Evolutionary conservation across 2,888 invertebrate species (phyloP), one percentile per base, ranked within the genome.

Genomic region (Drosophila pegasa): DNA sequence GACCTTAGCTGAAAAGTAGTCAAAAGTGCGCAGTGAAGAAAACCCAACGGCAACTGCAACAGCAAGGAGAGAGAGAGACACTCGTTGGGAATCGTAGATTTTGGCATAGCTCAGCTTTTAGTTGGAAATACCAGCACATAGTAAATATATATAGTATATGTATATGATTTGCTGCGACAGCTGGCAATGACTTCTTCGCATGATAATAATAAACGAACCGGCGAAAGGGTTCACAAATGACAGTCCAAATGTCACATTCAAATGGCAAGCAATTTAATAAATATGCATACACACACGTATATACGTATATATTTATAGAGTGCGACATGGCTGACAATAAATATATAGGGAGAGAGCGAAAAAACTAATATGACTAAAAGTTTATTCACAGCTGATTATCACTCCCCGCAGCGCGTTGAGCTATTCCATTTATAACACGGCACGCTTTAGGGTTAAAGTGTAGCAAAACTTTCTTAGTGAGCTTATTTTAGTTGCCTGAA

Each of bases 171-270:
- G 31, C 16, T 16, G 88, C 74, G 84, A 75, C 85, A 85, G 87
- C 89, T 88, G 89, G 85, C 87, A 78, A 76, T 88, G 89, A 85
- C 89, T 85, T 71, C 62, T 74, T 83, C 71, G 75, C 71, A 75
- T 73, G 85, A 87, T 85, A 75, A 82, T 78, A 78, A 74, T 65
- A 54, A 20, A 60, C 29, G 14, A 37, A 70, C 50, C 65, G 50
- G 56, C 38, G 64, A 73, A 80, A 78, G 87, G 85, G 81, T 84
- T 87, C 78, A 74, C 67, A 73, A 63, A 54, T 78, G 84, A 84
- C 77, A 79, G 74, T 59, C 62, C 55, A 56, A 67, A 67, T 71
- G 87, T 84, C 89, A 76, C 78, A 69, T 68, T 66, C 50, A 88
- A 83, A 88, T 85, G 89, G 71, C 81, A 88, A 84, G 75, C 78